Base-by-base conservation (phyloP, 2,113 vertebrate genomes). In the Dromas ardeola region DNA sequence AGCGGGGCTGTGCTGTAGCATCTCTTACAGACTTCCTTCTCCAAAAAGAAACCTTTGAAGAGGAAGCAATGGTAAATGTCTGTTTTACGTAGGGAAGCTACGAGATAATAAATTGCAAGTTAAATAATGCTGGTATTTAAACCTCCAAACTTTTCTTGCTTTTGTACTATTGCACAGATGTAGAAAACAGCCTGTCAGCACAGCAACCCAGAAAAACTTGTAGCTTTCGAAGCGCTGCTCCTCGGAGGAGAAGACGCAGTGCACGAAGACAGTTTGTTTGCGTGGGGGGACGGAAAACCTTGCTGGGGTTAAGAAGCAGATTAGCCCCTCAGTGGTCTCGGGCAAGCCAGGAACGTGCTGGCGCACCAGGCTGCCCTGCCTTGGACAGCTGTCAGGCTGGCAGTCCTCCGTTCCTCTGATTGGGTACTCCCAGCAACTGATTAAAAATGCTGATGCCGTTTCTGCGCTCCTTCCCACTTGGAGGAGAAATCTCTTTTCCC, bases 371-470 rank as follows among this genome's bases (percentile, higher is more conserved):
- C 94, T 97, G 95, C 97, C 83, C 63, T 93, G 85, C 47, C 95
- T 70, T 84, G 94, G 96, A 94, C 96, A 87, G 42, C 84, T 96
- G 98, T 97, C 98, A 93, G 50, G 50, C 97, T 95, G 98, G 96
- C 98, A 93, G 95, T 96, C 2, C 81, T 91, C 96, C 38, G 91
- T 49, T 92, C 93, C 97, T 95, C 97, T 90, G 97, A 99, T 99
- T 99, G 99, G 99, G 97, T 95, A 84, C 94, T 95, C 91, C 84
- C 92, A 74, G 93, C 70, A 73, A 93, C 98, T 94, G 98, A 97
- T 98, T 90, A 95, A 94, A 98, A 98, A 98, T 98, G 92, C 98
- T 96, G 98, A 98, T 98, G 97, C 96, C 40, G 97, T 95, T 72
- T 66, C 93, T 94, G 96, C 3, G 67, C 96, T 96, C 96, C 97